Conservation (phyloP, 2,797 vertebrate species). For the Momotus momota region DNA sequence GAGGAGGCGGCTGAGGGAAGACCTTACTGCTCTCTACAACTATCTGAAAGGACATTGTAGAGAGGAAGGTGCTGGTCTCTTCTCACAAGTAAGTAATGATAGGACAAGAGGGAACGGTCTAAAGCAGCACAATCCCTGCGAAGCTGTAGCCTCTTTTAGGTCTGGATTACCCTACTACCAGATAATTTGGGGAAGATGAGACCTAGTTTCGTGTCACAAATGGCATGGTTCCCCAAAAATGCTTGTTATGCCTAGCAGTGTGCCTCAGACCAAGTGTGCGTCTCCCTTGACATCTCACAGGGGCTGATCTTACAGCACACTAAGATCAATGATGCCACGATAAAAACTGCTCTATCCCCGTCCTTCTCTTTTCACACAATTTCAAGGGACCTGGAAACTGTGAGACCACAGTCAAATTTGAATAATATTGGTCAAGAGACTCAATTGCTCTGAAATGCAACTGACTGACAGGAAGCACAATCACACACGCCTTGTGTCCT, state of each 20-base stretch:
- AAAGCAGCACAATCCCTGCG: neutral
- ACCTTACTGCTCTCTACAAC: too few species aligned
- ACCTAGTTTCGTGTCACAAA: neutral
- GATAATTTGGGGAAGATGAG: neutral
- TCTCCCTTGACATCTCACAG: neutral
- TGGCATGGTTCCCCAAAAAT: fast-evolving
- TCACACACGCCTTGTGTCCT: neutral
- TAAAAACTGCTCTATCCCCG: neutral
- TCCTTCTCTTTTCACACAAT: fast-evolving
- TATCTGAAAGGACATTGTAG: too few species aligned
- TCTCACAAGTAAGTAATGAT: too few species aligned
- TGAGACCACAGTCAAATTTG: neutral
- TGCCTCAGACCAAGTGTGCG: neutral
- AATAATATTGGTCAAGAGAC: neutral
- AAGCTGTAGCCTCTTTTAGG: neutral
- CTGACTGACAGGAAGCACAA: too few species aligned
- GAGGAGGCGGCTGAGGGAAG: too few species aligned
- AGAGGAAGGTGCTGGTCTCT: too few species aligned
- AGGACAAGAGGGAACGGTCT: too few species aligned
- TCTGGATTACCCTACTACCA: neutral
- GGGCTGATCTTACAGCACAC: neutral
- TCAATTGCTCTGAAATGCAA: too few species aligned
- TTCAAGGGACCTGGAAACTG: fast-evolving
- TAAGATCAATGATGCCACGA: neutral
- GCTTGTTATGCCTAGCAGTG: neutral